These are phyloP conservation scores for Pao palembangensis DNA, from an alignment of 2,113 vertebrate genomes.

Conservation along the genomic window DNA sequence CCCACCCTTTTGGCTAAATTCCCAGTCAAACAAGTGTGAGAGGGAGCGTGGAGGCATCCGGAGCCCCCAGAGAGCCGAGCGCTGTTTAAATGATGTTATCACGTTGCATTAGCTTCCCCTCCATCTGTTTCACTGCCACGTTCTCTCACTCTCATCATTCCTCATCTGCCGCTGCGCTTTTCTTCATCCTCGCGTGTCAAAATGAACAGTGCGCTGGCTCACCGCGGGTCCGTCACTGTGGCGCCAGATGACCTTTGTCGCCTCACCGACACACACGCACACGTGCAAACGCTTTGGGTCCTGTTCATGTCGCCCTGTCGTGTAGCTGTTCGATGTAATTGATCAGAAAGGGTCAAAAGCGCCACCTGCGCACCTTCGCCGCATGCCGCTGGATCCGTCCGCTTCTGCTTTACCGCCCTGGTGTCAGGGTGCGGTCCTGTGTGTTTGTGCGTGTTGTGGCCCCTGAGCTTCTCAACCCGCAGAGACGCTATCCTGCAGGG, in stretches of 20 bases:
- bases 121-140: conserved; percentile 45
- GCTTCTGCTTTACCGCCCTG: not conserved
- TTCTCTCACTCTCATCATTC: conserved; percentile 16
- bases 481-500: conserved; percentile 52
- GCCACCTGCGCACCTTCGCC: too few species aligned
- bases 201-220: not conserved
- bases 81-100: conserved; percentile 64
- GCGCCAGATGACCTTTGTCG: too few species aligned
- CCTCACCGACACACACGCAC: too few species aligned
- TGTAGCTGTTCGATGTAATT: not conserved
- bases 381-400: not conserved
- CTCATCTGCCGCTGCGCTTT: conserved; percentile 6
- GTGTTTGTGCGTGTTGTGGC: conserved; percentile 6
- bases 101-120: conserved; percentile 55
- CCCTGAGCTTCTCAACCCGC: conserved; percentile 42
- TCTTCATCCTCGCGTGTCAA: conserved; percentile 1
- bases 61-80: conserved; percentile 39
- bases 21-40: conserved; percentile 64
- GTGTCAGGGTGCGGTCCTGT: not conserved
- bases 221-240: too few species aligned
- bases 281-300: too few species aligned
- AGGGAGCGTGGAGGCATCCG: conserved; percentile 42
- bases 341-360: conserved; percentile 26
- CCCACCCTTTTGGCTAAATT: conserved; percentile 63
- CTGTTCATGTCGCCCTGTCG: too few species aligned